Conservation (phyloP, 2,888 invertebrate species). For the Drosophila incognita region DNA sequence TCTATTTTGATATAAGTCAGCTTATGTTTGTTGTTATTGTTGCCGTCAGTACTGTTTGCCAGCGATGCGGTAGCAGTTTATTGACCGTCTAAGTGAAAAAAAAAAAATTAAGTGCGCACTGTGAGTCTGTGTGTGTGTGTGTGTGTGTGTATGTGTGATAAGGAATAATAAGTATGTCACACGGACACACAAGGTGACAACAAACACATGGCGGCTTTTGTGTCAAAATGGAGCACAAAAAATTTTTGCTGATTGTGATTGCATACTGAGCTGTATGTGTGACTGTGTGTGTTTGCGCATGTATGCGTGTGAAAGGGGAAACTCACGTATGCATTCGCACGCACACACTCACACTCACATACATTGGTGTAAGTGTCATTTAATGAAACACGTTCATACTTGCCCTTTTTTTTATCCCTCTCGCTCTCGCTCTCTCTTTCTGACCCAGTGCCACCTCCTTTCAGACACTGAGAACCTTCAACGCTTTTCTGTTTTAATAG, state of each 20-base stretch:
- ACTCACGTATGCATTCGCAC: conserved; percentile 43
- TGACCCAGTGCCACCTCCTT: conserved; percentile 16
- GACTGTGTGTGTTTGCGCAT: conserved; percentile 18
- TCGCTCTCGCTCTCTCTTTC: background rate
- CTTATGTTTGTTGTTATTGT: conserved; percentile 22
- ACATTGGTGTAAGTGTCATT: conserved; percentile 51
- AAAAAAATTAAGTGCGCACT: conserved; percentile 40
- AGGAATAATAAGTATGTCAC: conserved; percentile 65
- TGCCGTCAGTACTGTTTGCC: conserved; percentile 35
- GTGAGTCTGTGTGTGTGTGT: conserved; percentile 8
- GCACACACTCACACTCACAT: conserved; percentile 8
- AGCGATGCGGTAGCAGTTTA: conserved; percentile 47
- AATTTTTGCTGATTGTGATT: conserved; percentile 57
- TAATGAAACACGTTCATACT: conserved; percentile 29
- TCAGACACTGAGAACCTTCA: conserved; percentile 29
- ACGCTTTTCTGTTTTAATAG: conserved; percentile 60
- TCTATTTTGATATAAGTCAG: conserved; percentile 8
- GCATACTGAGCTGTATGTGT: conserved; percentile 24
- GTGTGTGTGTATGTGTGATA: conserved; percentile 43
- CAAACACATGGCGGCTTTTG: conserved; percentile 60
- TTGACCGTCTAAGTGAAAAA: conserved; percentile 49
- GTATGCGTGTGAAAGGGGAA: conserved; percentile 32
- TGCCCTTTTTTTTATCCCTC: conserved; percentile 3
- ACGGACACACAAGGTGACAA: conserved; percentile 42
- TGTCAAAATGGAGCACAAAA: conserved; percentile 70